Evolutionary conservation across 2,888 invertebrate genomes (phyloP), one percentile per base, ranked within the genome.

Genomic region (Plagiodera versicolora): DNA sequence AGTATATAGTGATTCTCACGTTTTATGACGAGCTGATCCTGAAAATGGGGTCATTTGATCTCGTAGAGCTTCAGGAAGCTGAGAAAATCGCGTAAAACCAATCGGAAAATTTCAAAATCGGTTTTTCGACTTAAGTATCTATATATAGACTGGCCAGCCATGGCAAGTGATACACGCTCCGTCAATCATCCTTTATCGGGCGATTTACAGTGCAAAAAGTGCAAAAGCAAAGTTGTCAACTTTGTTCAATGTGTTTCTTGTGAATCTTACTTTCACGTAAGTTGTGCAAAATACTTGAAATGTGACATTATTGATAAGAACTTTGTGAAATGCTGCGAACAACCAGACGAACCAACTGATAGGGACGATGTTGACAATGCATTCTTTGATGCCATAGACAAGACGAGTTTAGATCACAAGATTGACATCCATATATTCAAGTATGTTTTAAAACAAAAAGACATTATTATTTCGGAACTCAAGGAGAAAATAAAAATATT

Each of bases 141-240:
- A n/a, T n/a, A n/a, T n/a, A n/a, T n/a, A n/a, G n/a, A n/a, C n/a
- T n/a, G n/a, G n/a, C 32, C 9, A 11, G 14, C 48, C 48, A 48
- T 48, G 48, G 48, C 48, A 48, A 45, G 53, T 8, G 53, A n/a
- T 45, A 18, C 53, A 53, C 53, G 44, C 28, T 9, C 45, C n/a
- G 44, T 39, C n/a, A 24, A 6, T 28, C 48, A 24, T 5, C 9
- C 24, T 19, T 44, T 45, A 14, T 19, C 45, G 4, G 19, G 4
- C 44, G n/a, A n/a, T n/a, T n/a, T n/a, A 8, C 45, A 53, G 14
- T 53, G 53, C 16, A 53, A 53, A 44, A 39, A 53, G 53, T 53
- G 53, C 8, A 44, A 53, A 45, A 39, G 20, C 11, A 53, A 44
- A 45, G 53, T 53, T 9, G 52, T 52, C 4, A 8, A 17, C n/a